Evolutionary conservation across 92 coral and sea anemone species (phyloP), one percentile per base, ranked within the genome.

Genomic region (Parazoanthus darwini): DNA sequence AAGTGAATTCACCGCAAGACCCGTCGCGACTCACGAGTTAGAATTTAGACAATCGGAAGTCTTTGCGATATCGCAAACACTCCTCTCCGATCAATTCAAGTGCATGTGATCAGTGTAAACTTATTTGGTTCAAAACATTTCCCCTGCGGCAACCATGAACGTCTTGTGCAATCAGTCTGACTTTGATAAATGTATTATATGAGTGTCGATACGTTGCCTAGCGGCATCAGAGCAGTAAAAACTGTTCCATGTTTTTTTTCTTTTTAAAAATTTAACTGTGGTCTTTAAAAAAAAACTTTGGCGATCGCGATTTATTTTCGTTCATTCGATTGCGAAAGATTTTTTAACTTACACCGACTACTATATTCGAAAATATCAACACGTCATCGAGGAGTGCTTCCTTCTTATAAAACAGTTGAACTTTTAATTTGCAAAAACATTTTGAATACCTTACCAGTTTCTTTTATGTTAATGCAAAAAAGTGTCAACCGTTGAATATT

Each of bases 401-500:
- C 22, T 73, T 23, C 35, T 13, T n/a, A 70, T 29, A n/a, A 70
- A 70, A 5, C 74, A n/a, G 5, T 29, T 70, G 35, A 70, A 70
- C 3, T 0, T 54, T 54, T 18, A 70, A 10, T 70, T 70, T 37
- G 26, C 36, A 73, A 73, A 73, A 73, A 29, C 77, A 16, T 73
- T 25, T 72, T 29, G 42, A 29, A 73, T 36, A 29, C 35, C 37
- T 73, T 6, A 26, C 77, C 5, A 7, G 70, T 22, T 7, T 63
- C 26, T 63, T 63, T 63, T 63, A 26, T 63, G n/a, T 63, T 3
- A 23, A 20, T 22, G 26, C 43, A 25, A 73, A 73, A 73, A 79
- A 25, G 54, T 44, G 20, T 48, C 66, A 78, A 78, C 63, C 18
- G 63, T 29, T 76, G 79, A 67, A 79, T 79, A 78, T 44, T 78